A percentile compares a stretch with the other conserved stretches of the same genome.
These are phyloP conservation scores for Notamacropus eugenii DNA, from an alignment of 2,797 vertebrate species.

Conservation along the genomic window DNA sequence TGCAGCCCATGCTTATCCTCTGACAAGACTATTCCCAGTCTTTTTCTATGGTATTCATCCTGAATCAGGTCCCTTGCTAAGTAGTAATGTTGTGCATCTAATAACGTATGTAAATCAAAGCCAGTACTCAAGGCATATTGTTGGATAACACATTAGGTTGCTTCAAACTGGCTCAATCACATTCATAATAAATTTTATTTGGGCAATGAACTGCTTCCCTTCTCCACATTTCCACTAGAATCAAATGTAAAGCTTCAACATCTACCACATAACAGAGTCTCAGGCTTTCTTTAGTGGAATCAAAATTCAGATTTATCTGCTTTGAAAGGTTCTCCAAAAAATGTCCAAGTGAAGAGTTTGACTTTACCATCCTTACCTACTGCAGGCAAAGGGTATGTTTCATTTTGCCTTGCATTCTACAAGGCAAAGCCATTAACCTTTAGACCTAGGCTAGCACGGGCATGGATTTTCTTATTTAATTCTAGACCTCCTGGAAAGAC, in stretches of 20 bases:
- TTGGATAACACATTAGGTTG: not conserved
- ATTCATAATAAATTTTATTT: not conserved
- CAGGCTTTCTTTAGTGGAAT: not conserved
- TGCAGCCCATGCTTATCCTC: not conserved
- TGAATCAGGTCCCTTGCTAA: not conserved
- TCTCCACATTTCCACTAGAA: not conserved
- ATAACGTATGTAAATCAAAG: not conserved
- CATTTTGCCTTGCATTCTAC: not conserved
- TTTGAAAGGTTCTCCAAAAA: not conserved
- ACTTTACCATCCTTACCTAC: not conserved
- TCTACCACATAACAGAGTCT: not conserved
- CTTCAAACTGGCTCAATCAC: not conserved
- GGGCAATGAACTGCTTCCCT: not conserved
- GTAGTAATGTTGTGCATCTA: not conserved
- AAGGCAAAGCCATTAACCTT: not conserved
- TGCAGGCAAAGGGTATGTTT: not conserved
- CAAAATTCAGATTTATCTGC: not conserved
- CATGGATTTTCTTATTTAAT: conserved; percentile 20
- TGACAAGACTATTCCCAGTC: not conserved
- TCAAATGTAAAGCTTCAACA: not conserved
- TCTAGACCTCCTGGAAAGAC: conserved; percentile 12
- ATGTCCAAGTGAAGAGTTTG: not conserved
- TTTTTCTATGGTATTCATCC: not conserved
- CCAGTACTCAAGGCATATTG: not conserved
- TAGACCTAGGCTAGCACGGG: not conserved